Base-by-base conservation (phyloP, 2,113 vertebrate genomes). In the Mandrillus leucophaeus region DNA sequence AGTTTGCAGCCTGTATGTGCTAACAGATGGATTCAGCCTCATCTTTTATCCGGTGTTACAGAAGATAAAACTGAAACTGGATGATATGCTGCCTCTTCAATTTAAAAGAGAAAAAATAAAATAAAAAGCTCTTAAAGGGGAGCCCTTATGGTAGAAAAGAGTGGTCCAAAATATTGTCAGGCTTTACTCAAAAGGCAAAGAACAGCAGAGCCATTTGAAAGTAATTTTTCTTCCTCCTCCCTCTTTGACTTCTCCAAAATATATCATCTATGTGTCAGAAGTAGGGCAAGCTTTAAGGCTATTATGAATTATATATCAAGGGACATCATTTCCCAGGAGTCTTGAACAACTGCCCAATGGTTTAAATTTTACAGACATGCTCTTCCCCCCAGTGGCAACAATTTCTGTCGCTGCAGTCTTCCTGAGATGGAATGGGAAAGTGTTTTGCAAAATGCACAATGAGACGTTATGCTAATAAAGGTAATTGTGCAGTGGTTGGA, bases 291-390 rank as follows among this genome's bases (percentile, higher is more conserved):
- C 89, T 96, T 87, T 87, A 96, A 93, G 95, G 94, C 85, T 45
- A 8, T 96, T 95, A 97, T 98, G 96, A 98, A 98, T 98, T 98
- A 98, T 97, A 79, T 94, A 98, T 98, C 94, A 97, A 96, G 93
- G 92, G 88, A 57, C 90, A 95, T 96, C 81, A 78, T 98, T 96
- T 95, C 95, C 95, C 93, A 76, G 94, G 95, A 97, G 95, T 32
- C 95, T 97, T 68, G 92, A 96, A 95, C 79, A 83, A 93, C 87
- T 86, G 96, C 87, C 93, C 94, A 48, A 9, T 52, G 78, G 91
- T 98, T 98, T 95, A 86, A 83, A 96, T 97, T 98, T 98, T 97
- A 75, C 27, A 89, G 81, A 78, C 76, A 1, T 57, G 50, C 55
- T 20, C 3, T 25, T 14, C 23, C 68, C 23, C 22, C 13, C 38